Evolutionary conservation across 2,797 vertebrate species (phyloP), one percentile per base, ranked within the genome.

Genomic region (Pygocentrus nattereri): DNA sequence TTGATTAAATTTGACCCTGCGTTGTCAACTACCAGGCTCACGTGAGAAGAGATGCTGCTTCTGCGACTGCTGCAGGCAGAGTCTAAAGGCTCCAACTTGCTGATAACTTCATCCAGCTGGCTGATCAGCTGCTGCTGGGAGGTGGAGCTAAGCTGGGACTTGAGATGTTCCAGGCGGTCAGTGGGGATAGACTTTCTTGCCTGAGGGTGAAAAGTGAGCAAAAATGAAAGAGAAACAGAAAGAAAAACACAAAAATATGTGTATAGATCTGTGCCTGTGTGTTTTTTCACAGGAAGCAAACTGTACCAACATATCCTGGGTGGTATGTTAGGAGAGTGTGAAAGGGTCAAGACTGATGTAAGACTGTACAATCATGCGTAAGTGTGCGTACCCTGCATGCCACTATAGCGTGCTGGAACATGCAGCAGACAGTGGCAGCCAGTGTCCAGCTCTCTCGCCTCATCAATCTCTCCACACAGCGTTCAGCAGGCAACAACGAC

Each of bases 31-130:
- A 3, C 30, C 2, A 8, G 34, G 92, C 96, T 62, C 91, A 99
- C 98, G 75, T 99, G 97, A 69, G 98, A 99, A 7, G 97, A 99
- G 90, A 99, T 97, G 91, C 98, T 99, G 90, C 98, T 99, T 81
- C 98, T 95, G 41, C 98, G 95, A 89, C 98, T 99, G 91, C 97
- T 99, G 89, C 94, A 97, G 0, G 97, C 97, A 0, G 98, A 99
- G 91, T 97, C 97, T 75, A 96, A 84, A 76, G 97, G 97, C 88
- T 99, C 97, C 52, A 97, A 76, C 89, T 95, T 98, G 23, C 92
- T 85, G 82, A 97, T 95, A 19, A 99, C 82, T 74, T 97, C 97
- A 87, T 99, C 97, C 86, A 99, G 87, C 79, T 97, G 97, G 21
- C 79, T 83, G 86, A 88, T 91, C 82, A 98, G 93, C 85, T 97